Percentiles rank a stretch among this genome's conserved stretches.
Conservation (phyloP, 2,797 vertebrate species). For the Austrolebias charrua region DNA sequence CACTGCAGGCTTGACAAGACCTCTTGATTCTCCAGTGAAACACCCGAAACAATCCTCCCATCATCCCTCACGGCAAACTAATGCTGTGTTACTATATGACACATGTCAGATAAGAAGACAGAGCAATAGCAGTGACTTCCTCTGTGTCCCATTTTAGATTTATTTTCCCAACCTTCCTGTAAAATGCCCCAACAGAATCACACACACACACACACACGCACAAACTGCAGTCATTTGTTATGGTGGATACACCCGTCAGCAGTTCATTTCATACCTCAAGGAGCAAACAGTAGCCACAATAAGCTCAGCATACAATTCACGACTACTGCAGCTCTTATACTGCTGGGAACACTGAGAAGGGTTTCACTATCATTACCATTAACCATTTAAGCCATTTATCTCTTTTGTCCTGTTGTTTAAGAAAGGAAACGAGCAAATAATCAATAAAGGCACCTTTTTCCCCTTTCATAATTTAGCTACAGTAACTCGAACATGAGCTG, state of each 20-base stretch:
- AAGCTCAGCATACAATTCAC: constrained; percentile 5
- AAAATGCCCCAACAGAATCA: constrained; percentile 12
- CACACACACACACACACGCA: constrained; percentile 14
- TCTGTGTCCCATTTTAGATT: constrained; percentile 12
- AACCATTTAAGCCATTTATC: background rate
- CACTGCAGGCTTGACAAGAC: constrained; percentile 1
- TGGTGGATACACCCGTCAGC: constrained; percentile 52
- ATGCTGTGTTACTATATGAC: constrained; percentile 12
- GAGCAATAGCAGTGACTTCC: constrained; percentile 16
- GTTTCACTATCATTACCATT: background rate
- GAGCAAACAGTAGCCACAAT: constrained; percentile 31
- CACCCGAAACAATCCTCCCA: background rate
- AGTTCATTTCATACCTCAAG: constrained; percentile 47
- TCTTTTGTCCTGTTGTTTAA: background rate
- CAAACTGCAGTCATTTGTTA: constrained; percentile 46
- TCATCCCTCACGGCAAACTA: constrained; percentile 2
- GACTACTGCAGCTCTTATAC: background rate
- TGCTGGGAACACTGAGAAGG: background rate
- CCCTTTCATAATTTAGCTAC: background rate
- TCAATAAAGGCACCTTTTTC: background rate
- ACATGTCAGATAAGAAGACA: constrained; percentile 24
- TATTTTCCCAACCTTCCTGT: constrained; percentile 23
- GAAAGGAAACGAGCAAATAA: background rate
- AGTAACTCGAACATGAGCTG: background rate
- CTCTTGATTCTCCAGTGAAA: constrained; percentile 8